phyloP scores from a whole-genome alignment of 2,113 vertebrate species.

The Nesoenas mayeri region DNA sequence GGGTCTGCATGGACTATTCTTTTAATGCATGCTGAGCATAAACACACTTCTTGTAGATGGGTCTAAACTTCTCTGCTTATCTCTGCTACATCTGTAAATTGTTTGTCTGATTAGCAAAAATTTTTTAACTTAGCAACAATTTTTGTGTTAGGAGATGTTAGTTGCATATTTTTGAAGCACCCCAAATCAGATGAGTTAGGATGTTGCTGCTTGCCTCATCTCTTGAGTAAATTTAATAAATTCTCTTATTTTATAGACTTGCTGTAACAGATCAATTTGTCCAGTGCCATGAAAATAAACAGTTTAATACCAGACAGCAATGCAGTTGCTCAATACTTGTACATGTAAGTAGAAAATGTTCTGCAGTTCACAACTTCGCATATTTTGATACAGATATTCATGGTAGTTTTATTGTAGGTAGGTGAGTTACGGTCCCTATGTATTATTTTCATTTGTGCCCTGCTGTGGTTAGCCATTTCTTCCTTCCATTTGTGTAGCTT shows the following conservation, averaged over 20 bases:
- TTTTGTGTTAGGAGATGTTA: neutral
- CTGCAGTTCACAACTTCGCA: neutral
- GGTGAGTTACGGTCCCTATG: rapidly evolving
- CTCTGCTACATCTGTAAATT: neutral
- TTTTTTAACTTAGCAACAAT: neutral
- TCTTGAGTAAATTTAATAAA: neutral
- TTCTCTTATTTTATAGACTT: neutral
- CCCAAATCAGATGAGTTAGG: neutral
- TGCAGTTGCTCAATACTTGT: neutral
- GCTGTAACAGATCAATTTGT: neutral
- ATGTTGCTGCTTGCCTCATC: neutral
- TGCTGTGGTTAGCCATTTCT: neutral
- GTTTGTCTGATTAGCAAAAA: neutral
- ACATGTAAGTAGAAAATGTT: neutral
- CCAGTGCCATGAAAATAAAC: neutral
- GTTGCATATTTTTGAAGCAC: neutral
- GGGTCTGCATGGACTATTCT: neutral
- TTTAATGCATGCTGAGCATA: neutral
- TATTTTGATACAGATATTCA: neutral
- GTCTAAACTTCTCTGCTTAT: neutral
- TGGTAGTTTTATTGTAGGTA: neutral
- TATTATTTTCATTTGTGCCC: neutral
- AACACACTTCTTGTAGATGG: neutral
- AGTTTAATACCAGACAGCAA: neutral
- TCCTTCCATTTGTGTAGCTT: neutral